Conservation (phyloP, 2,113 vertebrate genomes). For the Tamias sibiricus region DNA sequence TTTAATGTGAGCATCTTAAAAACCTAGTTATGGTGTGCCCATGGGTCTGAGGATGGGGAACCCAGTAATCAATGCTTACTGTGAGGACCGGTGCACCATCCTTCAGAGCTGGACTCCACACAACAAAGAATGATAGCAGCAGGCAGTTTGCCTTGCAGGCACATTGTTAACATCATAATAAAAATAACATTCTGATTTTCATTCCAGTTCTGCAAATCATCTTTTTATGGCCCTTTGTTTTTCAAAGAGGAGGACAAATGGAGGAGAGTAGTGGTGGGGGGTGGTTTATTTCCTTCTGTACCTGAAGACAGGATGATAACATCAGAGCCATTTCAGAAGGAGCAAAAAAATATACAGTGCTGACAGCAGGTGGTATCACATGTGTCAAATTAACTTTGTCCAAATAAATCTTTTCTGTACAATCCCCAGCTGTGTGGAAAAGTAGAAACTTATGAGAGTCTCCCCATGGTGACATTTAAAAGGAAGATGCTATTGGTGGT, state of each 20-base stretch:
- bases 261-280: not conserved
- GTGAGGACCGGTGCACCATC: fast-evolving
- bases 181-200: slow-evolving; percentile 50
- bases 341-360: slow-evolving; percentile 42
- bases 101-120: not conserved
- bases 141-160: not conserved
- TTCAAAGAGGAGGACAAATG: slow-evolving; percentile 28
- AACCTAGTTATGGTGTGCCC: not conserved
- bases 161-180: not conserved
- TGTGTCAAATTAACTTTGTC: slow-evolving; percentile 72
- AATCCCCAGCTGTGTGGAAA: slow-evolving; percentile 74
- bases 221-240: not conserved
- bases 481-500: slow-evolving; percentile 51
- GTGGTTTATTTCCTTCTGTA: slow-evolving; percentile 38
- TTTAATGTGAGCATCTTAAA: not conserved
- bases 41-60: not conserved
- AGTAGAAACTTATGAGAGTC: slow-evolving; percentile 59
- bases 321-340: slow-evolving; percentile 54
- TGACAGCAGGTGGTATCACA: slow-evolving; percentile 63
- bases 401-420: slow-evolving; percentile 75
- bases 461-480: slow-evolving; percentile 68
- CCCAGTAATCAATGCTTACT: not conserved
- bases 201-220: slow-evolving; percentile 39
- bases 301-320: slow-evolving; percentile 42
- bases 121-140: not conserved